phyloP scores from a whole-genome alignment of 1,140 invertebrate genomes.

The Apolygus lucorum region DNA sequence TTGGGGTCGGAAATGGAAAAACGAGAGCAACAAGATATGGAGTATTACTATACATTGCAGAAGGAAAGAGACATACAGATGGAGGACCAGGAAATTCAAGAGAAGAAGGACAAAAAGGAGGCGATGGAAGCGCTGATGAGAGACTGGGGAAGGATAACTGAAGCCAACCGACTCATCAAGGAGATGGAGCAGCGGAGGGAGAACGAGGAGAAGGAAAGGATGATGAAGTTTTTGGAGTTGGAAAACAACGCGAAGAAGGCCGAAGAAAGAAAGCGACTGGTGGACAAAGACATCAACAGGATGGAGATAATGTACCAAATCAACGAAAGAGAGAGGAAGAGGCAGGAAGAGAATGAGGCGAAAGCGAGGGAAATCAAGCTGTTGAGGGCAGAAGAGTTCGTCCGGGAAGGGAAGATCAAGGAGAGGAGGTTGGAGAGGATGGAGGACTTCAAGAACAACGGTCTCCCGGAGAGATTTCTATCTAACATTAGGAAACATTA shows the following conservation, averaged over 20 bases:
- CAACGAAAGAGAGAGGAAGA: neutral
- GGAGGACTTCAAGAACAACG: conserved; percentile 5
- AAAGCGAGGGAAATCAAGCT: neutral
- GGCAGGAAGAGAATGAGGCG: neutral
- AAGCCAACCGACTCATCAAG: neutral
- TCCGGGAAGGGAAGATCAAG: neutral
- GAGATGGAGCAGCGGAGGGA: neutral
- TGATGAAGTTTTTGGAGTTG: conserved; percentile 1
- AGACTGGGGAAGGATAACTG: neutral
- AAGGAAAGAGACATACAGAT: neutral
- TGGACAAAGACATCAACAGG: neutral
- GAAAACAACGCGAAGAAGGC: conserved; percentile 6
- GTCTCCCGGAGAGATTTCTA: neutral
- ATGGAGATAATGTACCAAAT: conserved; percentile 11
- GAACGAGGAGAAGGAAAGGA: neutral
- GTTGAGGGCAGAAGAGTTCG: neutral
- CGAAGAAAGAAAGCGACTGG: neutral
- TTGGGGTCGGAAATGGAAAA: neutral
- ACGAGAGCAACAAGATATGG: neutral
- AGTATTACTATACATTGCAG: conserved; percentile 6
- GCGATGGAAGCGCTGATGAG: neutral
- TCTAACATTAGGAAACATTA: neutral
- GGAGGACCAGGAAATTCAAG: conserved; percentile 3
- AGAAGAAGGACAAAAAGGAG: neutral
- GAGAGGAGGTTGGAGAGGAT: neutral